Evolutionary conservation across 2,797 vertebrate genomes (phyloP).

Genomic region (Halcyon leucocephala): DNA sequence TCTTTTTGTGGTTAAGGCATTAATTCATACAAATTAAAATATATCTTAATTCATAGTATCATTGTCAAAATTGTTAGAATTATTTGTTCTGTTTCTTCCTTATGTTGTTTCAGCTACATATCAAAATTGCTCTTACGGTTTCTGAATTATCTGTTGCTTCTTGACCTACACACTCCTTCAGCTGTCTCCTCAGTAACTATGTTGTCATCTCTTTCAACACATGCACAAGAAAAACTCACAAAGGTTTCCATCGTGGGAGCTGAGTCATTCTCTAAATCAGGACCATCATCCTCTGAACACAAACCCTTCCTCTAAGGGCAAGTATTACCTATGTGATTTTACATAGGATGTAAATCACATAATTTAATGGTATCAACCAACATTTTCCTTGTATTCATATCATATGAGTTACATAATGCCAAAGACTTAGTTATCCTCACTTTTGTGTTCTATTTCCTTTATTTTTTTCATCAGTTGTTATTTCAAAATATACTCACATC

Average conservation of each 20-base stretch:
- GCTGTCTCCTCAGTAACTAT: background rate
- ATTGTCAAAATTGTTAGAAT: background rate
- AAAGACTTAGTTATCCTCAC: background rate
- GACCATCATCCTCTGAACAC: background rate
- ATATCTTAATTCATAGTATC: background rate
- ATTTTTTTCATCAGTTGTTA: background rate
- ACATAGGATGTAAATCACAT: background rate
- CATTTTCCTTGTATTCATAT: background rate
- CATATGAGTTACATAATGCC: background rate
- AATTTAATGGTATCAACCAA: background rate
- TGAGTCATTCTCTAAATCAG: conserved; percentile 49
- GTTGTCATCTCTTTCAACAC: conserved; percentile 31
- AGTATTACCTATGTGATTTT: background rate
- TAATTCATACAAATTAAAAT: background rate
- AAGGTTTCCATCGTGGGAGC: background rate
- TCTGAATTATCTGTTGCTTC: background rate
- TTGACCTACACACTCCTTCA: background rate
- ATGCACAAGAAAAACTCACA: background rate
- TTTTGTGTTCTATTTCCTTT: background rate
- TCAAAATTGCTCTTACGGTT: background rate
- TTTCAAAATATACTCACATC: background rate
- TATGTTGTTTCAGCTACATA: background rate
- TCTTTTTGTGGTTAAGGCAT: background rate
- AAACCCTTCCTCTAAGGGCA: background rate
- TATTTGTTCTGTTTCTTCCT: background rate